Percentiles rank a stretch among this genome's conserved stretches.
Conservation (phyloP, 2,797 vertebrate genomes). For the Coregonus sp. region DNA sequence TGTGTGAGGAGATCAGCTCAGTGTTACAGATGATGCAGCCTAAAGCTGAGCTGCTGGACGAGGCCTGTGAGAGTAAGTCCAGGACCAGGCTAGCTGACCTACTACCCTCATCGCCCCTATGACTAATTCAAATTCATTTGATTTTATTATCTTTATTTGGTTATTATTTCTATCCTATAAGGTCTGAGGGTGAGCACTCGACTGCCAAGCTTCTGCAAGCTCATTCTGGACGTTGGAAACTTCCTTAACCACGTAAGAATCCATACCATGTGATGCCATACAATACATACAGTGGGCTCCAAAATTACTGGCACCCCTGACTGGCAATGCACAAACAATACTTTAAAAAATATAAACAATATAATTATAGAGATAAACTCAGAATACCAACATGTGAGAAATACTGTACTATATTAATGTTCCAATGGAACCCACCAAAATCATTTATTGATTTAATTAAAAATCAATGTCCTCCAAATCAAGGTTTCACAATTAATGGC, state of each 20-base stretch:
- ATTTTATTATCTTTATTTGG: not conserved
- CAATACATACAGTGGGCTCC: not conserved
- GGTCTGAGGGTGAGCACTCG: constrained; percentile 79
- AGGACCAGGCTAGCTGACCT: not conserved
- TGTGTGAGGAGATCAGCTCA: constrained; percentile 77
- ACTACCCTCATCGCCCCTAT: not conserved
- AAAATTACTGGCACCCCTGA: too few species aligned
- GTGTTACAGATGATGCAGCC: constrained; percentile 80
- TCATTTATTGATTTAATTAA: too few species aligned
- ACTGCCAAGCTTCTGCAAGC: constrained; percentile 83
- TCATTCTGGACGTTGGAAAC: constrained; percentile 88
- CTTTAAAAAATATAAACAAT: too few species aligned
- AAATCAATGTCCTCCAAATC: too few species aligned
- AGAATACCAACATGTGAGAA: too few species aligned
- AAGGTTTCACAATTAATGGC: too few species aligned
- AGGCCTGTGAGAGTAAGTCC: constrained; percentile 81
- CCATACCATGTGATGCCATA: not conserved
- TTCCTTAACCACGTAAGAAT: constrained; percentile 88
- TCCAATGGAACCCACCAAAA: too few species aligned
- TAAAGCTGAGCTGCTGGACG: constrained; percentile 75
- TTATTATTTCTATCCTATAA: constrained; percentile 41
- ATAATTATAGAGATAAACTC: too few species aligned
- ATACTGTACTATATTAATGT: too few species aligned
- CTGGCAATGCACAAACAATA: too few species aligned
- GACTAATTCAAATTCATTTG: not conserved